Evolutionary conservation across 2,113 vertebrate species (phyloP), one percentile per base, ranked within the genome.

Genomic region (Cyanocitta stelleri): DNA sequence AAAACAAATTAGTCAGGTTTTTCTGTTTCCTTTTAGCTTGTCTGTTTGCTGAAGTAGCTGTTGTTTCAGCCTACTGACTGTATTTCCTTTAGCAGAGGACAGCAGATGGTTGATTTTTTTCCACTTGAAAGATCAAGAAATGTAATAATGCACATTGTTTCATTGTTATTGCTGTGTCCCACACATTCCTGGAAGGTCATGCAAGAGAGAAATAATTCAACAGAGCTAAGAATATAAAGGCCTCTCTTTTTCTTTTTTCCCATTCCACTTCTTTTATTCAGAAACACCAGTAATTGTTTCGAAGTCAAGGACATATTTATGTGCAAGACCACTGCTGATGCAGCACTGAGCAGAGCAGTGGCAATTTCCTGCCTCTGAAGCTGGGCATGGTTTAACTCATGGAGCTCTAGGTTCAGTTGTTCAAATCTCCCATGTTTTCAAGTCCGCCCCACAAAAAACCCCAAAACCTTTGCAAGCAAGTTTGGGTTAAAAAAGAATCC

Each of bases 221-320:
- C 7, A 51, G 37, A 66, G 41, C 27, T 46, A 48, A 77, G 55
- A 90, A 80, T 30, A 89, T 51, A 68, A 77, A 89, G 48, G 52
- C 35, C 14, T 58, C 26, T 68, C 3, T 52, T 15, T 49, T 54
- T 16, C 44, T 48, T 56, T 85, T 51, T 74, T 58, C 11, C 7
- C 6, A 55, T 94, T 67, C 61, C 16, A 43, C 37, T 93, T 80
- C 20, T 67, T 90, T 92, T 33, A 81, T 81, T 51, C 32, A 71
- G 75, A 82, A 88, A 64, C 19, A 62, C 43, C 63, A 74, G 41
- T 54, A 81, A 59, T 75, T 90, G 33, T 93, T 90, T 86, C 12
- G 4, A 58, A 79, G 79, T 85, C 79, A 94, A 85, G 87, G 78
- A 37, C 67, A 30, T 93, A 75, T 93, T 95, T 88, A 78, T 75